Evolutionary conservation across 2,888 invertebrate species (phyloP).

Genomic region (Volucella bombylans): DNA sequence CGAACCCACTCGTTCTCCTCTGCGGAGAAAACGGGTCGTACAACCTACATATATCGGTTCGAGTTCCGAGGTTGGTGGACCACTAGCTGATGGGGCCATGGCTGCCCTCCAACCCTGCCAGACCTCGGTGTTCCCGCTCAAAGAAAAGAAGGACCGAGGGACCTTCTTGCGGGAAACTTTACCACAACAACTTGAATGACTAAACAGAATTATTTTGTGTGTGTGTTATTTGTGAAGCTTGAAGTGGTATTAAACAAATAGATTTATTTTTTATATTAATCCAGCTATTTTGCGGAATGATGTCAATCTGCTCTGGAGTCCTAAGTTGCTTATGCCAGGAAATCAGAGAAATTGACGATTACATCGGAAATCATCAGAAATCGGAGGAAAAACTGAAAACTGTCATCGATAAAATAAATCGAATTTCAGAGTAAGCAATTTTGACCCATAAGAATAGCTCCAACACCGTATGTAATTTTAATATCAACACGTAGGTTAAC

Average conservation of each 20-base stretch:
- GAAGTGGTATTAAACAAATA: not conserved
- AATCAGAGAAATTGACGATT: not conserved
- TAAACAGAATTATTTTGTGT: too few species aligned
- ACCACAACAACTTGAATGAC: too few species aligned
- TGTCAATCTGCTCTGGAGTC: not conserved
- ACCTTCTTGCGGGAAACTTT: too few species aligned
- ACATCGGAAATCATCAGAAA: not conserved
- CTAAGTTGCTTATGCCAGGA: not conserved
- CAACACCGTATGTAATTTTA: not conserved
- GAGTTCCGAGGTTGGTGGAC: too few species aligned
- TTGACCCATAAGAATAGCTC: not conserved
- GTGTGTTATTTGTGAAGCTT: too few species aligned
- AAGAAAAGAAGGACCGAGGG: too few species aligned
- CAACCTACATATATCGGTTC: too few species aligned
- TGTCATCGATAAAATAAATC: constrained; percentile 5
- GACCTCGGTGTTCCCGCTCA: too few species aligned
- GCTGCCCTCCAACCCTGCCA: too few species aligned
- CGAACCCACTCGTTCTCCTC: too few species aligned
- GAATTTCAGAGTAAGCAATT: not conserved
- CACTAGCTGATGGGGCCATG: too few species aligned
- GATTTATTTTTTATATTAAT: not conserved
- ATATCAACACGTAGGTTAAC: not conserved
- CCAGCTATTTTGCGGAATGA: constrained; percentile 10
- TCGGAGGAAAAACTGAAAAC: not conserved
- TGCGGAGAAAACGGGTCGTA: too few species aligned